Evolutionary conservation across 2,888 invertebrate genomes (phyloP).

Genomic region (Drosophila nigricruria): DNA sequence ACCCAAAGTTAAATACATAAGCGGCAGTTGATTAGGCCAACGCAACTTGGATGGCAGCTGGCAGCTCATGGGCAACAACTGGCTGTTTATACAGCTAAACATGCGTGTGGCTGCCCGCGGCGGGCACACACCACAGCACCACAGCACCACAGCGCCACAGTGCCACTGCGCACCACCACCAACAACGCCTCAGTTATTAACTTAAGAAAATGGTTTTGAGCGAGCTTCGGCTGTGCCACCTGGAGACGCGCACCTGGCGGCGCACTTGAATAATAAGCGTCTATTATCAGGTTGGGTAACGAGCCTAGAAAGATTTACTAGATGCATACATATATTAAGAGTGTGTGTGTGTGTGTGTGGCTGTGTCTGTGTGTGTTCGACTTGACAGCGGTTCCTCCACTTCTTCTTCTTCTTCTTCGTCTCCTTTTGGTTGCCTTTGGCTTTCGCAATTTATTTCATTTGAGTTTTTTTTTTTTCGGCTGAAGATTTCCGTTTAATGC

Average conservation of each 20-base stretch:
- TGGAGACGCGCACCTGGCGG: constrained; percentile 58
- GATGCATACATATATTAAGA: not conserved
- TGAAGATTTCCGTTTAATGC: constrained; percentile 21
- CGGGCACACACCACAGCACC: constrained; percentile 7
- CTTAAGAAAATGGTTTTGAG: constrained; percentile 59
- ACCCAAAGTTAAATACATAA: constrained; percentile 78
- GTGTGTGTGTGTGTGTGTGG: not conserved
- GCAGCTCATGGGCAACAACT: constrained; percentile 14
- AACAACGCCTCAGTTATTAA: constrained; percentile 60
- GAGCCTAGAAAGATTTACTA: constrained; percentile 41
- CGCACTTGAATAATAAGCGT: constrained; percentile 71
- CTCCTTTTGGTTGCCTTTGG: not conserved
- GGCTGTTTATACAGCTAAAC: constrained; percentile 41
- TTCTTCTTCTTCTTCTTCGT: not conserved
- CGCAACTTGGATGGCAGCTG: constrained; percentile 11
- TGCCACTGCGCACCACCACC: not conserved
- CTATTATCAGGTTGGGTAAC: constrained; percentile 63
- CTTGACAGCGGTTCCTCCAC: not conserved
- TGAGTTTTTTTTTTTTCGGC: not conserved
- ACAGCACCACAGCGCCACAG: not conserved
- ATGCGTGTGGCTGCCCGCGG: constrained; percentile 58
- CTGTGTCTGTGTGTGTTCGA: not conserved
- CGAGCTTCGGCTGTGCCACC: constrained; percentile 49
- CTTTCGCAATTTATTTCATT: constrained; percentile 12
- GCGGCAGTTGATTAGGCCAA: constrained; percentile 74